A percentile compares a stretch with the other conserved stretches of the same genome.
Conservation (phyloP, 1,140 invertebrate species). For the Listronotus bonariensis region DNA sequence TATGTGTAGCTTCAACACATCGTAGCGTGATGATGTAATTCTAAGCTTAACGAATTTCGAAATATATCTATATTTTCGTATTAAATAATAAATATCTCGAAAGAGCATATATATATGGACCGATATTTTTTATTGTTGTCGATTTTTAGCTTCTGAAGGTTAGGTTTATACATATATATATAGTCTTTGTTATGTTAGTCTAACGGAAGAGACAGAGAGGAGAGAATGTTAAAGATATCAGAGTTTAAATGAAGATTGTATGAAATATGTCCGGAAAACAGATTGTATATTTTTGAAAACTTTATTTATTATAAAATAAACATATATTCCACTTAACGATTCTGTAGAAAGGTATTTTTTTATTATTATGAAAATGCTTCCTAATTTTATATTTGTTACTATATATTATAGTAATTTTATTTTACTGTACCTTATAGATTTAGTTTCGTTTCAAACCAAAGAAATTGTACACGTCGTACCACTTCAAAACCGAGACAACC, state of each 20-base stretch:
- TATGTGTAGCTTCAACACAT: conserved; percentile 46
- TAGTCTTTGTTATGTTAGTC: conserved; percentile 46
- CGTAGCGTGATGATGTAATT: conserved; percentile 26
- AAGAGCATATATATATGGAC: too few species aligned
- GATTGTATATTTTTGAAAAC: conserved; percentile 30
- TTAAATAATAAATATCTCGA: conserved; percentile 44
- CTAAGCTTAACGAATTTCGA: conserved; percentile 48
- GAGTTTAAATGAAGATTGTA: conserved; percentile 40
- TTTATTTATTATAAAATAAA: conserved; percentile 14
- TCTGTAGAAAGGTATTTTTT: conserved; percentile 11
- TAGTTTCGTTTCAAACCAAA: conserved; percentile 16
- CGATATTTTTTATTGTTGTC: conserved; percentile 50
- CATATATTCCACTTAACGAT: conserved; percentile 25
- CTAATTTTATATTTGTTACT: conserved; percentile 23
- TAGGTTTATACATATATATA: conserved; percentile 42
- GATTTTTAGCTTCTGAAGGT: conserved; percentile 45
- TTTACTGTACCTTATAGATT: conserved; percentile 29
- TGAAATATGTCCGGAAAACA: conserved; percentile 18
- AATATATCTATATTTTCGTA: conserved; percentile 51
- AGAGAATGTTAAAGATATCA: conserved; percentile 45
- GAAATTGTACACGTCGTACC: too few species aligned
- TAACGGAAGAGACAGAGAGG: conserved; percentile 35
- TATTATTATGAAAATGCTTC: conserved; percentile 32
- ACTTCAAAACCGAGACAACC: too few species aligned
- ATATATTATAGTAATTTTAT: conserved; percentile 20